Base-by-base conservation (phyloP, 2,113 vertebrate species). In the Australoheros scitulus region DNA sequence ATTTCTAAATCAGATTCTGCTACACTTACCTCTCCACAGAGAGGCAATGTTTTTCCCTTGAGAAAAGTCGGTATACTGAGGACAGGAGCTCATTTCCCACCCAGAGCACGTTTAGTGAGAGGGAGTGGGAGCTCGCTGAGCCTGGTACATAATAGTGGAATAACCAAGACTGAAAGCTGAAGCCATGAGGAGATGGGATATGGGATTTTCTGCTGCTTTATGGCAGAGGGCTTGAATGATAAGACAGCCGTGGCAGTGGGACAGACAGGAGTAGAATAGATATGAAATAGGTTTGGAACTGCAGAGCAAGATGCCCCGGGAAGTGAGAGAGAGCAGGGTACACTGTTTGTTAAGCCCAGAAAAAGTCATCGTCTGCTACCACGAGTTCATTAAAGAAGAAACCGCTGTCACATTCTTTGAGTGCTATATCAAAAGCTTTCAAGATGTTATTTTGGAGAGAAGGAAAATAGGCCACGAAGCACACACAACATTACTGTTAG, bases 131-230 rank as follows among this genome's bases (percentile, higher is more conserved):
- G 86, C 82, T 61, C 15, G 3, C 76, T 68, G 80, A 87, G 77
- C 75, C 83, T 60, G 85, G 76, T 50, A 85, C 77, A 88, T 90
- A 89, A 92, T 82, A 81, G 87, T 64, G 76, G 82, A 92, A 83
- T 90, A 85, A 90, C 79, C 72, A 86, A 90, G 77, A 79, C 88
- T 91, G 87, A 86, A 80, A 86, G 85, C 91, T 57, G 77, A 80
- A 78, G 80, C 81, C 76, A 79, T 47, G 64, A 90, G 81, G 80
- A 86, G 84, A 92, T 80, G 83, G 84, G 78, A 86, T 86, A 84
- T 86, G 72, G 80, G 89, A 89, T 87, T 90, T 88, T 89, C 85
- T 89, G 83, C 85, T n/a, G 75, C 81, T 82, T 89, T 74, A 61
- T 58, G 68, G 77, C 68, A 85, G 61, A 76, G 76, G 76, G 77